A percentile compares a stretch with the other conserved stretches of the same genome.
phyloP scores from a whole-genome alignment of 1,140 invertebrate genomes.

The Oryctes rhinoceros region DNA sequence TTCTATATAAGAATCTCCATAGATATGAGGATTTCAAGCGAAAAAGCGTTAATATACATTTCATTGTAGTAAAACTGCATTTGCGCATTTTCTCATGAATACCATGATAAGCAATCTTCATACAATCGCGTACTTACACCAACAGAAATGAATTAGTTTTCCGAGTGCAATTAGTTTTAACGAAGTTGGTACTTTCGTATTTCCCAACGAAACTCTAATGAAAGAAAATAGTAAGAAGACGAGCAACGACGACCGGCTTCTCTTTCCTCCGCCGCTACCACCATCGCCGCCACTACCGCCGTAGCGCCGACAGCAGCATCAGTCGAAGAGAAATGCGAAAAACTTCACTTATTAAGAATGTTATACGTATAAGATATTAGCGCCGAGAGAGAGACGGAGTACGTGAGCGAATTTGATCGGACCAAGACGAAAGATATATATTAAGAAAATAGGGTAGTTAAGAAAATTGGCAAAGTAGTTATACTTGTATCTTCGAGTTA shows the following conservation, averaged over 20 bases:
- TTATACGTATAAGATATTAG: constrained; percentile 55
- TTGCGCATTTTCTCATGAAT: constrained; percentile 17
- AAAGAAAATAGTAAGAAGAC: constrained; percentile 49
- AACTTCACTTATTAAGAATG: constrained; percentile 59
- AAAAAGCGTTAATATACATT: no score
- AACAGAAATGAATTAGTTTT: constrained; percentile 37
- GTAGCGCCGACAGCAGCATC: constrained; percentile 15
- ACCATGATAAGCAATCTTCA: constrained; percentile 20
- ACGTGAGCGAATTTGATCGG: constrained; percentile 13
- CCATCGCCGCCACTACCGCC: not conserved
- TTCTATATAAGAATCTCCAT: no score
- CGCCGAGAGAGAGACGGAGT: constrained; percentile 45
- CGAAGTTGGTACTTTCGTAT: constrained; percentile 53
- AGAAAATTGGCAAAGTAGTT: constrained; percentile 58
- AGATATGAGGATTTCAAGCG: no score
- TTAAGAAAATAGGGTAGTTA: constrained; percentile 58
- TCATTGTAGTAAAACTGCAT: not conserved
- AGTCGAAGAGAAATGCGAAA: constrained; percentile 56
- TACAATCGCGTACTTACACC: constrained; percentile 31
- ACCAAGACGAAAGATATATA: constrained; percentile 50
- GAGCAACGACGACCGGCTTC: constrained; percentile 11
- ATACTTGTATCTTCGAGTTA: constrained; percentile 53
- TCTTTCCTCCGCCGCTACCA: not conserved
- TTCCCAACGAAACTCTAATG: constrained; percentile 46
- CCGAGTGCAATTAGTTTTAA: constrained; percentile 51